These are phyloP conservation scores for Anarsia innoxiella DNA, from an alignment of 2,888 invertebrate genomes.

Conservation along the genomic window DNA sequence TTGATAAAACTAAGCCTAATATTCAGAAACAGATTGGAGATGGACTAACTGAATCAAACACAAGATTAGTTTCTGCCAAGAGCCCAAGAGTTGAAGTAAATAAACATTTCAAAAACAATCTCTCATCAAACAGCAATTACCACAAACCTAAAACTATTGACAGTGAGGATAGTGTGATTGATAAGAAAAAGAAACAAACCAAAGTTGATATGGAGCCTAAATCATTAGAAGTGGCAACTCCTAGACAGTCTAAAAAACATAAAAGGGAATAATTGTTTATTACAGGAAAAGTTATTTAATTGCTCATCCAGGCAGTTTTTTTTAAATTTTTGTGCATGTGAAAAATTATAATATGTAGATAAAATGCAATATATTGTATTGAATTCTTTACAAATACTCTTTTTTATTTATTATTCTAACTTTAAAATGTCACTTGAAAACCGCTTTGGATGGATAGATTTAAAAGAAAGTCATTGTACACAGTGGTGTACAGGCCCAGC, in stretches of 20 bases:
- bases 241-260: conserved; percentile 42
- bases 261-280: conserved; percentile 32
- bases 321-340: too few relatives aligned
- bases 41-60: conserved; percentile 29
- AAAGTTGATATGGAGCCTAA: conserved; percentile 37
- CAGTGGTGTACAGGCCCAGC: too few relatives aligned
- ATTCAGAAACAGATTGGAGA: conserved; percentile 40
- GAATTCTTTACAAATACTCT: too few relatives aligned
- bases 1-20: conserved; percentile 59
- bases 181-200: conserved; percentile 39
- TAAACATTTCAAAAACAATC: conserved; percentile 14
- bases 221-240: conserved; percentile 29
- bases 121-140: conserved; percentile 17
- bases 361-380: too few relatives aligned
- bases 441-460: too few relatives aligned
- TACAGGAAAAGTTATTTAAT: conserved; percentile 3
- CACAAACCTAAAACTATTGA: conserved; percentile 25
- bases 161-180: conserved; percentile 29
- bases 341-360: too few relatives aligned
- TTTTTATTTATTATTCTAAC: too few relatives aligned
- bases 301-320: too few relatives aligned
- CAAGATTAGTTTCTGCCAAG: conserved; percentile 2
- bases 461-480: too few relatives aligned
- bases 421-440: too few relatives aligned
- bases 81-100: not conserved